phyloP scores from a whole-genome alignment of 2,797 vertebrate genomes.

The Cheirogaleus major region DNA sequence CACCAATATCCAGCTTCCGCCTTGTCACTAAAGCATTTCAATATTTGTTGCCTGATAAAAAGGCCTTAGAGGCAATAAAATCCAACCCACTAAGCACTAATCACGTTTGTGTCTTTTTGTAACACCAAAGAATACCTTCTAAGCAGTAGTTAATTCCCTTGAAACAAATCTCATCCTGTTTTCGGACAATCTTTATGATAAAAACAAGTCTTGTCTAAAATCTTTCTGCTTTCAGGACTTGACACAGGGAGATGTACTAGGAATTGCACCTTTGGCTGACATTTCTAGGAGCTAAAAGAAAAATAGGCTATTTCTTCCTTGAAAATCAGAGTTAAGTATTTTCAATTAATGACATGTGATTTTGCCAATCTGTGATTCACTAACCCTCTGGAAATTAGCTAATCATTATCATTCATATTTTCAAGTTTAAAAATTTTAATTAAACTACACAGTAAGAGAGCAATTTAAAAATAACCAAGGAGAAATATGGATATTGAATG shows the following conservation, averaged over 20 bases:
- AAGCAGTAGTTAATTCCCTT: neutral
- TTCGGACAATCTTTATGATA: neutral
- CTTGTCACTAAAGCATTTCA: neutral
- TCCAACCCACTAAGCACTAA: too few relatives aligned
- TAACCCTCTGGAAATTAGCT: neutral
- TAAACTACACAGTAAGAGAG: neutral
- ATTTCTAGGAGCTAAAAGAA: neutral
- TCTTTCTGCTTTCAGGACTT: neutral
- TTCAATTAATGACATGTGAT: neutral
- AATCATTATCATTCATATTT: neutral
- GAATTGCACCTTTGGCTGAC: neutral
- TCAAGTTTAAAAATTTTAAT: neutral
- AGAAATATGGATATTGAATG: slow-evolving; percentile 5
- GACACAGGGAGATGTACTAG: neutral
- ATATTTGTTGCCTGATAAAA: neutral
- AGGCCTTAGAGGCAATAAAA: neutral
- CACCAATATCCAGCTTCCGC: accelerated
- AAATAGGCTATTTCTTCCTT: neutral
- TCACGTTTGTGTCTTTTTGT: neutral
- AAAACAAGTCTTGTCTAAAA: slow-evolving; percentile 16
- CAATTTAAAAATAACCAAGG: slow-evolving; percentile 18
- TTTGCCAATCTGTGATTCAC: neutral
- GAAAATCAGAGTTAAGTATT: neutral
- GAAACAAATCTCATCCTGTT: neutral
- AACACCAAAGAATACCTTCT: neutral